Percentiles rank a stretch among this genome's conserved stretches.
These are phyloP conservation scores for Psophia crepitans DNA, from an alignment of 2,113 vertebrate genomes.

Conservation along the genomic window DNA sequence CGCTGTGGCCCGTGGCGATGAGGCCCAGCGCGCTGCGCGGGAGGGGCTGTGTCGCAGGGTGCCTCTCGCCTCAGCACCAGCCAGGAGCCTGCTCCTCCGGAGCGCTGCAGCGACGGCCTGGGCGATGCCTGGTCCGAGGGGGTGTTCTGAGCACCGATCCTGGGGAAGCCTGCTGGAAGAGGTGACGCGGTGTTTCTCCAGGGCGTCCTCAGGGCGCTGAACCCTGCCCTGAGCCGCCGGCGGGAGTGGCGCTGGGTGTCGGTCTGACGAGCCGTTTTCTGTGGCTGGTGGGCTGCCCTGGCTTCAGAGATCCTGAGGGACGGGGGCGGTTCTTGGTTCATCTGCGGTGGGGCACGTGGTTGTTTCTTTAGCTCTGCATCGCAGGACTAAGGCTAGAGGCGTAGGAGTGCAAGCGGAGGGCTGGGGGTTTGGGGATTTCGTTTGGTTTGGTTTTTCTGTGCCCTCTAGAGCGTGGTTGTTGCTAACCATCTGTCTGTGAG, in stretches of 20 bases:
- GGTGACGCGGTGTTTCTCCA: not conserved
- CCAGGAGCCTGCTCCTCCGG: rapidly evolving
- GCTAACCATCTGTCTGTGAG: not conserved
- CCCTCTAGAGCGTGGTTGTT: rapidly evolving
- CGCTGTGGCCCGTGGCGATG: not conserved
- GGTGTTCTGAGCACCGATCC: not conserved
- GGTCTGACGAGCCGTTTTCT: not conserved
- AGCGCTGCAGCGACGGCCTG: not conserved
- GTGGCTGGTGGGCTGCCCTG: not conserved
- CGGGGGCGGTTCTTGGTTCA: not conserved
- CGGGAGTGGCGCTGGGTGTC: not conserved
- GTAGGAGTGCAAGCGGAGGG: rapidly evolving
- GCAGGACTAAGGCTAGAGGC: not conserved
- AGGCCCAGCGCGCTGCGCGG: rapidly evolving
- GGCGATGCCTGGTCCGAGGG: not conserved
- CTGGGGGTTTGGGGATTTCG: not conserved
- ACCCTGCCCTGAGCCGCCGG: not conserved
- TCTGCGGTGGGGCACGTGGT: rapidly evolving
- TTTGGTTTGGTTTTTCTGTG: not conserved
- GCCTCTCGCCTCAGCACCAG: rapidly evolving
- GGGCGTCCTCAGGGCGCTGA: not conserved
- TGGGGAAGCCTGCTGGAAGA: too few species aligned
- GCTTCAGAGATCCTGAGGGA: not conserved
- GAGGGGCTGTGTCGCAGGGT: too few species aligned
- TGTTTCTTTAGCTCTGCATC: not conserved